Conservation (phyloP, 2,113 vertebrate genomes). For the Butorides virescens region DNA sequence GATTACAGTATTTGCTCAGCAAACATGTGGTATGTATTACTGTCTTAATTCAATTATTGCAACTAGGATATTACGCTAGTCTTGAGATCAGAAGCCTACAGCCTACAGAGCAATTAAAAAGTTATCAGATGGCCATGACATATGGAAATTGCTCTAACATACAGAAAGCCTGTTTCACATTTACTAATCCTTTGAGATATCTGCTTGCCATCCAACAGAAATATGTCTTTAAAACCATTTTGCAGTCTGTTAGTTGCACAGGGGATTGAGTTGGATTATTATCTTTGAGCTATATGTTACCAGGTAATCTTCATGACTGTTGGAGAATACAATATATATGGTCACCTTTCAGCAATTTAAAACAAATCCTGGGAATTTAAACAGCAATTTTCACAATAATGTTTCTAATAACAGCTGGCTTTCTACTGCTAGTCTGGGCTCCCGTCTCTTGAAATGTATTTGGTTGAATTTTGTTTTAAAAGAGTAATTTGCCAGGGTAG, state of each 20-base stretch:
- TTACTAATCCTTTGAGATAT: not conserved
- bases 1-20: not conserved
- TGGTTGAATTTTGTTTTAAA: not conserved
- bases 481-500: not conserved
- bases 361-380: not conserved
- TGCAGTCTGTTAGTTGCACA: not conserved
- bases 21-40: not conserved
- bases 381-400: not conserved
- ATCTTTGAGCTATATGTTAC: not conserved
- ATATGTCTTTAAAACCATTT: not conserved
- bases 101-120: not conserved
- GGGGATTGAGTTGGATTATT: not conserved
- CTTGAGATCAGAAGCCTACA: slow-evolving; percentile 3
- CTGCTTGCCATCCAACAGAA: not conserved
- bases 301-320: not conserved
- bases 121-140: not conserved
- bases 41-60: not conserved
- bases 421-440: not conserved
- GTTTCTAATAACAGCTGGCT: not conserved
- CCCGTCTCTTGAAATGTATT: not conserved
- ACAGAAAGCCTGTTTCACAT: not conserved
- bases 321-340: not conserved
- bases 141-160: not conserved
- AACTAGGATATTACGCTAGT: not conserved
- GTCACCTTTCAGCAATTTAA: not conserved